phyloP scores from a whole-genome alignment of 1,140 invertebrate species.

The Luehdorfia chinensis region DNA sequence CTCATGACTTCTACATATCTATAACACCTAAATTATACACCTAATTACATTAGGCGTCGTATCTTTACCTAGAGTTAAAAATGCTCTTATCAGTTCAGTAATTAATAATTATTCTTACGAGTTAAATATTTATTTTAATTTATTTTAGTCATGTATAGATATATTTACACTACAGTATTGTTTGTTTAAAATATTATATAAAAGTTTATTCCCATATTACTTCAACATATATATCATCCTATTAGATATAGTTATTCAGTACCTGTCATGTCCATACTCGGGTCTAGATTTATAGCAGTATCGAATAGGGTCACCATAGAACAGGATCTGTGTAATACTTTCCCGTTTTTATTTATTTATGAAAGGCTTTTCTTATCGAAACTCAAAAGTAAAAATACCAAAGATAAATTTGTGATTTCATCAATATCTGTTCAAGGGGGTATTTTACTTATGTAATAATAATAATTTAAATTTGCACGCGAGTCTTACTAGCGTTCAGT shows the following conservation, averaged over 20 bases:
- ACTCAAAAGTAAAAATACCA: background rate
- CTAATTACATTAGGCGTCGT: no score
- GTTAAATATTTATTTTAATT: no score
- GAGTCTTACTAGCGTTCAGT: no score
- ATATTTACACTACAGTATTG: no score
- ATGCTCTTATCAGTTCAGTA: no score
- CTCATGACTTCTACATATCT: no score
- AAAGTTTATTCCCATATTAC: slow-evolving; percentile 12
- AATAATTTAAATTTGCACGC: no score
- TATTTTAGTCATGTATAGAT: no score
- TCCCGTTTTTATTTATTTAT: background rate
- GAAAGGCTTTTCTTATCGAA: background rate
- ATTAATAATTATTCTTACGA: no score
- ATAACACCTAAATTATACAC: no score
- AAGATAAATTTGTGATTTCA: background rate
- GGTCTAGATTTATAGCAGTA: slow-evolving; percentile 16
- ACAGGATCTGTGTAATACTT: background rate
- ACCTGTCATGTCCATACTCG: slow-evolving; percentile 13
- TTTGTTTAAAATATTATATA: no score
- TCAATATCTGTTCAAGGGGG: background rate
- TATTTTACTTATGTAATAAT: background rate
- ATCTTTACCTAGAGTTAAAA: no score
- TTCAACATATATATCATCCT: slow-evolving; percentile 4
- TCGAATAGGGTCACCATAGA: slow-evolving; percentile 6
- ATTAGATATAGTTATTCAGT: slow-evolving; percentile 17